Base-by-base conservation (phyloP, 2,113 vertebrate genomes). In the Rhabdomys dilectus region DNA sequence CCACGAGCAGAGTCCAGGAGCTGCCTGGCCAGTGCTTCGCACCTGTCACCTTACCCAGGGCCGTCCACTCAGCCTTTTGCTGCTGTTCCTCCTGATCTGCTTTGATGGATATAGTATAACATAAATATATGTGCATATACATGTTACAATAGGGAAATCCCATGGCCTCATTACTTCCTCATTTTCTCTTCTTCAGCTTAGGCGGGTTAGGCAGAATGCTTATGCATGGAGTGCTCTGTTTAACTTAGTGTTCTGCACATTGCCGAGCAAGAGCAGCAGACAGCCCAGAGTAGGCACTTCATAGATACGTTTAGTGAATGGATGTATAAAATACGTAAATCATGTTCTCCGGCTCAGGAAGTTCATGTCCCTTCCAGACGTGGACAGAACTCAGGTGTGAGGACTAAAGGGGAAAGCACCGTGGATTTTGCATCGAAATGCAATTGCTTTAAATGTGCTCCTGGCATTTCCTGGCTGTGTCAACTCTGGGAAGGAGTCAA, bases 191-290 rank as follows among this genome's bases (percentile, higher is more conserved):
- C 45, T 90, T 62, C 29, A 85, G 75, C 45, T 51, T 12, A 76
- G 68, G 24, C 58, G 31, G 62, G 70, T 96, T 87, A 95, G 29
- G 31, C 36, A 94, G 91, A 85, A 80, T 72, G 64, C 36, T 90
- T 88, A 17, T 48, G 53, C 93, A 51, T 72, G 12, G 24, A 21
- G 76, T 89, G 51, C 17, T n/a, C 34, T 72, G 75, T 36, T 93
- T 96, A 88, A 85, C 76, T 75, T 77, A 64, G 80, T 91, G 93
- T 94, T 94, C 42, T 88, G n/a, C 45, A 24, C n/a, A 45, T 84
- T 87, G 64, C 68, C 68, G 48, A 94, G 66, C 77, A 53, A 39
- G 36, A 89, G 45, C 26, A 90, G 48, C 36, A 62, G 13, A 78
- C 1, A 15, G 21, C 22, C 58, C 36, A 29, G 31, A 86, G 29